Percentiles rank a stretch among this genome's conserved stretches.
These are phyloP conservation scores for Phylloscopus collybita DNA, from an alignment of 2,797 vertebrate genomes.

Conservation along the genomic window DNA sequence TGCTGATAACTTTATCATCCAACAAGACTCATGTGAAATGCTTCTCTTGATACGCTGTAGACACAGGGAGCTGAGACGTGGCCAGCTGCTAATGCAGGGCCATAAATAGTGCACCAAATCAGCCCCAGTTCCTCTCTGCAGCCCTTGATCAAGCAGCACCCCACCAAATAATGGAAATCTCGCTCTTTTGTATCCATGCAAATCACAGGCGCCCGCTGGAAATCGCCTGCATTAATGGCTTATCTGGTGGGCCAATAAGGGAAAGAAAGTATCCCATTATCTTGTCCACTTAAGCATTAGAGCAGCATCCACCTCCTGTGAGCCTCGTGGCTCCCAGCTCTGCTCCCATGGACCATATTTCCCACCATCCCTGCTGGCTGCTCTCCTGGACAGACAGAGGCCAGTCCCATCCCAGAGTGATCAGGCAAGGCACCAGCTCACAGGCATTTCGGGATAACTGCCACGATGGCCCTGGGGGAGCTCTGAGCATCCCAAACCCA, in stretches of 20 bases:
- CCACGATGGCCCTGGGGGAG: rapidly evolving
- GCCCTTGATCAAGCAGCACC: constrained; percentile 50
- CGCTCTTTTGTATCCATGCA: constrained; percentile 62
- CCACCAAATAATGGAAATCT: constrained; percentile 57
- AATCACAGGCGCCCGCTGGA: constrained; percentile 45
- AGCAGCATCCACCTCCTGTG: not conserved
- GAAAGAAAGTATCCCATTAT: constrained; percentile 47
- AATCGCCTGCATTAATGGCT: constrained; percentile 49
- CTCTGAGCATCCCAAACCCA: not conserved
- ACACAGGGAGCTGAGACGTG: not conserved
- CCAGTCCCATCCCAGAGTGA: not conserved
- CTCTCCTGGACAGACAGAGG: not conserved
- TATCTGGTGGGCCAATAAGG: constrained; percentile 59
- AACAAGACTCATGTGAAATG: not conserved
- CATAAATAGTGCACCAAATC: not conserved
- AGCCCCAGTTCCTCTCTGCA: constrained; percentile 18
- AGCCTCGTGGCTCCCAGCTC: not conserved
- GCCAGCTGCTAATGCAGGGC: constrained; percentile 11
- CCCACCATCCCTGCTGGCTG: not conserved
- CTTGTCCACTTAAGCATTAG: constrained; percentile 63
- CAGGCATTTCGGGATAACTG: not conserved
- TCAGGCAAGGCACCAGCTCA: rapidly evolving
- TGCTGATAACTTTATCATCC: constrained; percentile 41
- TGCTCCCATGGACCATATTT: not conserved
- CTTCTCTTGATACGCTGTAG: not conserved